A percentile compares a stretch with the other conserved stretches of the same genome.
These are phyloP conservation scores for Capromys pilorides DNA, from an alignment of 2,797 vertebrate species.

Conservation along the genomic window DNA sequence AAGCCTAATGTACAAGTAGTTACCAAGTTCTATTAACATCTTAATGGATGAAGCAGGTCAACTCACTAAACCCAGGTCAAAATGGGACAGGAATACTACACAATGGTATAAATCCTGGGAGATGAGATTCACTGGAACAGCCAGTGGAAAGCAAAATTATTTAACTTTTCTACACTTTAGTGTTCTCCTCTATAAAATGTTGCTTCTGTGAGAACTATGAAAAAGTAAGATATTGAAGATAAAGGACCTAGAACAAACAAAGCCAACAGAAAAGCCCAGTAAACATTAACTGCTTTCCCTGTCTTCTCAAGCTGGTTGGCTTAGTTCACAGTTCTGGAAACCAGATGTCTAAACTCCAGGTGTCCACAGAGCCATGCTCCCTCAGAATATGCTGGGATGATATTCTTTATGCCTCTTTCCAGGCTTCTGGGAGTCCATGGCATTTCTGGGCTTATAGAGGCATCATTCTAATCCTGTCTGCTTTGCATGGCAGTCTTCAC, in stretches of 20 bases:
- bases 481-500: background rate
- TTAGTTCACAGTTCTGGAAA: background rate
- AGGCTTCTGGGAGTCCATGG: too few relatives aligned
- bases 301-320: background rate
- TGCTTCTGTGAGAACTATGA: background rate
- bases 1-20: background rate
- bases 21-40: background rate
- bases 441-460: background rate
- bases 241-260: background rate
- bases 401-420: background rate
- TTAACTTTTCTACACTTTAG: background rate
- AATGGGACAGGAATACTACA: background rate
- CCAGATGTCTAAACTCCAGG: background rate
- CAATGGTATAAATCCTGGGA: background rate
- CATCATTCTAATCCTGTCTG: background rate
- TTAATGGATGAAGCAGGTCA: background rate
- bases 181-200: background rate
- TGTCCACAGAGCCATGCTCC: background rate
- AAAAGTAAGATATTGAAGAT: constrained; percentile 4
- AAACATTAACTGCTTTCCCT: background rate
- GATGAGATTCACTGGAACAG: background rate
- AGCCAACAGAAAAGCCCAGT: background rate
- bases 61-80: background rate
- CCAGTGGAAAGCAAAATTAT: constrained; percentile 1
- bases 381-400: background rate